Evolutionary conservation across 2,888 invertebrate species (phyloP), one percentile per base, ranked within the genome.

Genomic region (Mystacides longicornis): DNA sequence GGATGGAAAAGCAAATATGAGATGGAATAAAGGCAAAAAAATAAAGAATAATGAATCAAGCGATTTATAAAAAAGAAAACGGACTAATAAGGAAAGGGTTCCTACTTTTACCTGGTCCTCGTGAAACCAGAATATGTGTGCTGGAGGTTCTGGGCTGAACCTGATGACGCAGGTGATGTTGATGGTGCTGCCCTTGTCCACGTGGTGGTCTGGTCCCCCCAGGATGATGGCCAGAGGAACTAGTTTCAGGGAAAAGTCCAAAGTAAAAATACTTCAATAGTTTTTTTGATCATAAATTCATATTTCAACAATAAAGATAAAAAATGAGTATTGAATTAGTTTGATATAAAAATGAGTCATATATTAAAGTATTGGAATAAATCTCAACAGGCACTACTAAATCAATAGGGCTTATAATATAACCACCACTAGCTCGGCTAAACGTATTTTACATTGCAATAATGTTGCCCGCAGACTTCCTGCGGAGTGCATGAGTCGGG

Each of bases 121-220:
- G 76, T 87, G 87, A 76, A 86, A 86, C 87, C 87, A 88, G 72
- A 84, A 86, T 69, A 89, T 87, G 72, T 85, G 88, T 63, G 86
- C 86, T 62, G 89, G 87, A 55, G 87, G 87, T 69, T 89, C 87
- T 52, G 88, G 88, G 71, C 87, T 87, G 70, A 83, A 85, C 67
- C 83, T 78, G 63, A 89, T 85, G 65, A 86, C 82, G 73, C 89
- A 89, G 63, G 88, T 89, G 68, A 89, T 79, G 77, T 89, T 89
- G 74, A 89, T 87, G 71, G 88, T 88, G 71, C 87, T 87, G 62
- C 88, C 88, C 65, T 85, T 82, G 77, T 89, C 87, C 67, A 89
- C 87, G 76, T 85, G 87, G 67, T 88, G 76, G 72, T 89, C 88
- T 62, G 88, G 87, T 63, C 85, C 87, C 63, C 88, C 88, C 63